Conservation (phyloP, 2,888 invertebrate species). For the Cheilosia pagana region DNA sequence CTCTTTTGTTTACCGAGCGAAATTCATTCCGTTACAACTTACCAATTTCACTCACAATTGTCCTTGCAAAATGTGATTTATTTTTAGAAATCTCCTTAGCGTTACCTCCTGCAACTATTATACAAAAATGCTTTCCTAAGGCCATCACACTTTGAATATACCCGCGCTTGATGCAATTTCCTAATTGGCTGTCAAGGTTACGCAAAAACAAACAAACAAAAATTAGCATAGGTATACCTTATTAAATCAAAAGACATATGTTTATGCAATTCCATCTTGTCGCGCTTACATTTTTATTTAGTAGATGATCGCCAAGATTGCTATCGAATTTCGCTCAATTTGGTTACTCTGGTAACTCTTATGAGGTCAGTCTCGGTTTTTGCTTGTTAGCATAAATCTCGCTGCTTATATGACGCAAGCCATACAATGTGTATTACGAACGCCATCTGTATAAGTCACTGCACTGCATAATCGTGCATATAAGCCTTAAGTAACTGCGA, state of each 20-base stretch:
- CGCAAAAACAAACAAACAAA: no score
- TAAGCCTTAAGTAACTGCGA: conserved; percentile 18
- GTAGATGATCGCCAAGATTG: background rate
- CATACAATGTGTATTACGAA: background rate
- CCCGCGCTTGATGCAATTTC: no score
- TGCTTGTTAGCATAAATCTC: conserved; percentile 4
- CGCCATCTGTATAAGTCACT: conserved; percentile 20
- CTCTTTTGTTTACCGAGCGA: conserved; percentile 16
- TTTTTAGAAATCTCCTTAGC: no score
- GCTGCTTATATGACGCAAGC: conserved; percentile 1
- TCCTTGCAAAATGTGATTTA: no score
- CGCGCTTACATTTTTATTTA: no score
- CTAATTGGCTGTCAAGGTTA: no score
- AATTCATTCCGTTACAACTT: background rate
- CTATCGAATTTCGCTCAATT: background rate
- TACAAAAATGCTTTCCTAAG: no score
- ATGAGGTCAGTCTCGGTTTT: background rate
- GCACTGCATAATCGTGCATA: conserved; percentile 28
- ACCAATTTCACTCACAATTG: background rate
- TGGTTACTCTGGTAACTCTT: background rate
- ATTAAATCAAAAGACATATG: no score
- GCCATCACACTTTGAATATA: no score
- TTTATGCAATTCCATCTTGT: no score
- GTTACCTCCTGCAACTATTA: no score
- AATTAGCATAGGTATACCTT: no score